Percentiles rank a stretch among this genome's conserved stretches.
These are phyloP conservation scores for Brenthis ino DNA, from an alignment of 2,888 invertebrate species.

Conservation along the genomic window DNA sequence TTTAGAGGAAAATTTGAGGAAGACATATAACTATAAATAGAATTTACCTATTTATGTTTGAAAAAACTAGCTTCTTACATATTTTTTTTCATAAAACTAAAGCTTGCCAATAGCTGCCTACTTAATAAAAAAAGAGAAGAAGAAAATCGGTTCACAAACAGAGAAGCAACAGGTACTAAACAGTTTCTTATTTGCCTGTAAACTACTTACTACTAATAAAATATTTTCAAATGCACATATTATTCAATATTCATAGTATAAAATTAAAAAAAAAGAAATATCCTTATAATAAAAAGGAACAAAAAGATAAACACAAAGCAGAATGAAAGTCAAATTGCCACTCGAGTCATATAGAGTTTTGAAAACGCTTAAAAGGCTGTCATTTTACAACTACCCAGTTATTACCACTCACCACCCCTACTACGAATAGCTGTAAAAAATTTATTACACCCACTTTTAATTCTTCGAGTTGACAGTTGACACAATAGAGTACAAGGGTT, in stretches of 20 bases:
- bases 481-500: conserved; percentile 75
- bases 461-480: conserved; percentile 76
- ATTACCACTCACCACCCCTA: conserved; percentile 69
- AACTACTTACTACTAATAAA: too few relatives aligned
- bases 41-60: too few relatives aligned
- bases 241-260: not conserved
- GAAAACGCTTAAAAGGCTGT: conserved; percentile 60
- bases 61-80: too few relatives aligned
- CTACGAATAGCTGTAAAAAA: conserved; percentile 57
- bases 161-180: too few relatives aligned
- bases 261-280: not conserved
- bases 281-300: too few relatives aligned
- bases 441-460: conserved; percentile 75
- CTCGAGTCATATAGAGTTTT: conserved; percentile 24
- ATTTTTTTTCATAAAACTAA: too few relatives aligned
- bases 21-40: too few relatives aligned
- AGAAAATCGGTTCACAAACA: too few relatives aligned
- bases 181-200: too few relatives aligned
- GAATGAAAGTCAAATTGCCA: conserved; percentile 29
- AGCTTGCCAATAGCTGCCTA: too few relatives aligned
- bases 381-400: conserved; percentile 57
- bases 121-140: too few relatives aligned
- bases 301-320: not conserved
- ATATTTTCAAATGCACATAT: not conserved
- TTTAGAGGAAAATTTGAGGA: too few relatives aligned